These are phyloP conservation scores for Cygnus olor DNA, from an alignment of 2,797 vertebrate species.

Conservation along the genomic window DNA sequence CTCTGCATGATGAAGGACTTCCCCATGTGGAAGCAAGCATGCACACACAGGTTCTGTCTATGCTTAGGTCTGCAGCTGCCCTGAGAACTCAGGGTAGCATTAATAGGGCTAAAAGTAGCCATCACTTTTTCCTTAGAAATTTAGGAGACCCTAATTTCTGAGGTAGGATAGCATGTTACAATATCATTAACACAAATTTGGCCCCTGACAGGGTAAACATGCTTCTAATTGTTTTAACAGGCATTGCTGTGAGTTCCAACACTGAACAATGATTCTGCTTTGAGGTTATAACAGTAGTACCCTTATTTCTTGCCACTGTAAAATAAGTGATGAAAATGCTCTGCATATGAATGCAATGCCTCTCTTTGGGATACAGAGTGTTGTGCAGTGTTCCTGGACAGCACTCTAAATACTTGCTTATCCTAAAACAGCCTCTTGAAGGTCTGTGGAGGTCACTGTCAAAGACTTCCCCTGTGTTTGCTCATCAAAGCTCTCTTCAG, in stretches of 20 bases:
- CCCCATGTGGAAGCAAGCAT: neutral
- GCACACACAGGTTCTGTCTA: neutral
- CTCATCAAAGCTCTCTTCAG: neutral
- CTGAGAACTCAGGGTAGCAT: neutral
- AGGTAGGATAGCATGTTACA: neutral
- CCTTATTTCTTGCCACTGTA: neutral
- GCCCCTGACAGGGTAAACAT: neutral
- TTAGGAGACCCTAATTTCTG: neutral
- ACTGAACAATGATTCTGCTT: neutral
- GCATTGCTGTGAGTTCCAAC: neutral
- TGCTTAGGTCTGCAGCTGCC: neutral
- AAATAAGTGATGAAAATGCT: neutral
- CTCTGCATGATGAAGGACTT: neutral
- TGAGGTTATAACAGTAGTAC: neutral
- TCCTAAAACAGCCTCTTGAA: neutral
- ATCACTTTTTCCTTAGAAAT: neutral
- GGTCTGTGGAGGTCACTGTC: neutral
- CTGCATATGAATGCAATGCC: neutral
- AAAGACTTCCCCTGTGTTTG: neutral
- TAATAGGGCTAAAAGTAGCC: no score
- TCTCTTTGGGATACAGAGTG: neutral
- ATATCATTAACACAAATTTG: neutral
- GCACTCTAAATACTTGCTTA: neutral
- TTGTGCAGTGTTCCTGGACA: neutral
- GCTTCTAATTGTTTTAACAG: neutral